These are phyloP conservation scores for Heterodera filipjevi DNA, from an alignment of 2,888 invertebrate genomes.

Conservation along the genomic window DNA sequence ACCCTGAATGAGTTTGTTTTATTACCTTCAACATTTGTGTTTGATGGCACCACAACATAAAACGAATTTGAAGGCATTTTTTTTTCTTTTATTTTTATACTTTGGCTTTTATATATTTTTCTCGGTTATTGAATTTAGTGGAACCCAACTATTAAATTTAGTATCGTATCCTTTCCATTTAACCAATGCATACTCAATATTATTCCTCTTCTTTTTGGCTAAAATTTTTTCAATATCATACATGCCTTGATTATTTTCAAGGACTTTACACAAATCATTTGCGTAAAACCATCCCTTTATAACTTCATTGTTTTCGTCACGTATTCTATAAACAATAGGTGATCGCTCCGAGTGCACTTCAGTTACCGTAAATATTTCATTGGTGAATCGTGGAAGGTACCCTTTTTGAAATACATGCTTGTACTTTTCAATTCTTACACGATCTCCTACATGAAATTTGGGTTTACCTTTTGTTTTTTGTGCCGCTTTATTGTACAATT, in stretches of 20 bases:
- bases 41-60: conserved; percentile 19
- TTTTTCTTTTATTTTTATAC: background rate
- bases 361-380: conserved; percentile 23
- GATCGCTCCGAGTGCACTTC: background rate
- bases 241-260: conserved; percentile 6
- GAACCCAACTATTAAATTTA: conserved; percentile 19
- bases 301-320: conserved; percentile 1
- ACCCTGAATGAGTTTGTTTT: conserved; percentile 27
- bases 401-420: conserved; percentile 31
- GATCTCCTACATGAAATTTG: conserved; percentile 26
- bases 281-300: conserved; percentile 29
- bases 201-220: background rate
- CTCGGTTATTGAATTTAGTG: background rate
- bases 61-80: conserved; percentile 19
- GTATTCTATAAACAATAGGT: background rate
- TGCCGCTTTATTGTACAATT: background rate
- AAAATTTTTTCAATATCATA: conserved; percentile 30
- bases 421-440: conserved; percentile 22
- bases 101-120: conserved; percentile 16
- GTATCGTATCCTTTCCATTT: conserved; percentile 20
- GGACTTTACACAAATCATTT: conserved; percentile 10
- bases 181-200: conserved; percentile 13
- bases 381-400: conserved; percentile 29
- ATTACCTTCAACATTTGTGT: conserved; percentile 26
- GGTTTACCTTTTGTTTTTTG: background rate